A percentile compares a stretch with the other conserved stretches of the same genome.
These are phyloP conservation scores for Argyresthia goedartella DNA, from an alignment of 2,888 invertebrate genomes.

Conservation along the genomic window DNA sequence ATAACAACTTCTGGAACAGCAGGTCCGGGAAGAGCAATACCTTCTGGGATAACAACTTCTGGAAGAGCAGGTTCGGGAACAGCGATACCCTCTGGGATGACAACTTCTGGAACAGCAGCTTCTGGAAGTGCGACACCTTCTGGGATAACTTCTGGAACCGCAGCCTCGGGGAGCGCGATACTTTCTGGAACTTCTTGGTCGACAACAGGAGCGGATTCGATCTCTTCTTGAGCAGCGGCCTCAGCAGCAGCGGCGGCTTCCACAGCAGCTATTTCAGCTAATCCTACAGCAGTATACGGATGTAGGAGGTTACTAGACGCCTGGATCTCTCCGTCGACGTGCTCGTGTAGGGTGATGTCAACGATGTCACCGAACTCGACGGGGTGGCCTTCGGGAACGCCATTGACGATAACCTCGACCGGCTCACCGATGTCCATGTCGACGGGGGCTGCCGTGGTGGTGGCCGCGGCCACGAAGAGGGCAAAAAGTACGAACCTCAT, in stretches of 20 bases:
- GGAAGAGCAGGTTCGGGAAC: slow-evolving; percentile 9
- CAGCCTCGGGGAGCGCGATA: slow-evolving; percentile 8
- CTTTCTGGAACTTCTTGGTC: slow-evolving; percentile 14
- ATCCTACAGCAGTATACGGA: slow-evolving; percentile 33
- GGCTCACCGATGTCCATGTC: slow-evolving; percentile 20
- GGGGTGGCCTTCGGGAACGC: slow-evolving; percentile 33
- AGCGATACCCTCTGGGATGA: not conserved
- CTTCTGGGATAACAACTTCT: slow-evolving; percentile 7
- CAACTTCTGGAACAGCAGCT: slow-evolving; percentile 5
- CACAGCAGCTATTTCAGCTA: slow-evolving; percentile 31
- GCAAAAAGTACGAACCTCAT: slow-evolving; percentile 40
- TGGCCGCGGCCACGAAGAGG: slow-evolving; percentile 34
- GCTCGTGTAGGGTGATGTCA: slow-evolving; percentile 34
- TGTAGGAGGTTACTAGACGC: slow-evolving; percentile 29
- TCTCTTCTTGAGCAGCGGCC: slow-evolving; percentile 6
- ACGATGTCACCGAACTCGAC: slow-evolving; percentile 34
- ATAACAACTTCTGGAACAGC: slow-evolving; percentile 1
- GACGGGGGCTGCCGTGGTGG: slow-evolving; percentile 29
- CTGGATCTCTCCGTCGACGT: slow-evolving; percentile 25
- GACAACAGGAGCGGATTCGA: slow-evolving; percentile 10
- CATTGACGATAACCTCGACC: slow-evolving; percentile 41
- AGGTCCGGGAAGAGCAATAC: slow-evolving; percentile 7
- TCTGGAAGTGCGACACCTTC: slow-evolving; percentile 3
- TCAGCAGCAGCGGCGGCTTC: slow-evolving; percentile 15
- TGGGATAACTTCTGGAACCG: not conserved